Percentiles rank a stretch among this genome's conserved stretches.
Conservation (phyloP, 2,888 invertebrate species). For the Cacoxenus indagator region DNA sequence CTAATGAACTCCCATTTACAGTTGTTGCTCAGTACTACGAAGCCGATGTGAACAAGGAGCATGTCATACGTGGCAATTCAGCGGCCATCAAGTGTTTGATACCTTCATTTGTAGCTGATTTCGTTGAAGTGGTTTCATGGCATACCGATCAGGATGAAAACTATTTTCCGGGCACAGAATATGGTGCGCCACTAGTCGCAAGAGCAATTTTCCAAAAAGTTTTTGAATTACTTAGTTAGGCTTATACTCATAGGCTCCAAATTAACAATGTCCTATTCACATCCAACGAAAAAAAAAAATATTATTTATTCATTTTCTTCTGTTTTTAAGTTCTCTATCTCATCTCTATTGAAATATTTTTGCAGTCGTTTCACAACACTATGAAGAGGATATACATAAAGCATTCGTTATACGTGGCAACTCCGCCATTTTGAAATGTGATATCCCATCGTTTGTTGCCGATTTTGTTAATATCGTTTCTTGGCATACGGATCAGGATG, state of each 20-base stretch:
- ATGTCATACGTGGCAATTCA: constrained; percentile 88
- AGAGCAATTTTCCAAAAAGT: constrained; percentile 10
- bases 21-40: constrained; percentile 92
- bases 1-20: constrained; percentile 61
- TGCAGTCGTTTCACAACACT: constrained; percentile 89
- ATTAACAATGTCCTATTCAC: background rate
- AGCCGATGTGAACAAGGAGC: constrained; percentile 92
- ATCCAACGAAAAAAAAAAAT: too few species aligned
- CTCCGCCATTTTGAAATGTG: constrained; percentile 89
- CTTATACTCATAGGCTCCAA: constrained; percentile 24
- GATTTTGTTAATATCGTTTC: constrained; percentile 91
- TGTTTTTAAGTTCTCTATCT: background rate
- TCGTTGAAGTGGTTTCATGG: constrained; percentile 89
- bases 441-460: constrained; percentile 91
- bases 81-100: constrained; percentile 91
- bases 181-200: constrained; percentile 64
- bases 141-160: constrained; percentile 77
- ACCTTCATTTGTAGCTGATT: constrained; percentile 94
- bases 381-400: constrained; percentile 92
- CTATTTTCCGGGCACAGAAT: constrained; percentile 69
- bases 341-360: constrained; percentile 19
- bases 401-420: constrained; percentile 93
- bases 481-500: constrained; percentile 83
- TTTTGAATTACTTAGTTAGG: constrained; percentile 35
- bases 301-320: background rate